Percentiles rank a stretch among this genome's conserved stretches.
phyloP scores from a whole-genome alignment of 2,113 vertebrate genomes.

The Proterorhinus semilunaris region DNA sequence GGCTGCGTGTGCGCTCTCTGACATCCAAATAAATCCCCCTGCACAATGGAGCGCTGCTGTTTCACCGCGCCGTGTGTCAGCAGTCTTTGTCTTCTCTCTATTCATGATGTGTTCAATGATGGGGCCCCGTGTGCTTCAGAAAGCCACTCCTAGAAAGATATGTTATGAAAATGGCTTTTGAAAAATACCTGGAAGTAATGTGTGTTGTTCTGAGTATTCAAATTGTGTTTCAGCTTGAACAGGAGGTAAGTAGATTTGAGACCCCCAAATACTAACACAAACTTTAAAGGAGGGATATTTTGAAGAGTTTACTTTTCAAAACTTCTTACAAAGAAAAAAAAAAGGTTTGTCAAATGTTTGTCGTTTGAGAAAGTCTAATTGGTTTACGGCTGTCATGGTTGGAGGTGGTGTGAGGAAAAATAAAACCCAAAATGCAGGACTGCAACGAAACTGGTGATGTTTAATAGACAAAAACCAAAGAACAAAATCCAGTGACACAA shows the following conservation, averaged over 20 bases:
- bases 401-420: no score
- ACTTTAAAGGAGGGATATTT: no score
- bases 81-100: neutral
- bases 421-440: no score
- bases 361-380: no score
- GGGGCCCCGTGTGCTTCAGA: neutral
- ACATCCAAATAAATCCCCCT: constrained; percentile 1
- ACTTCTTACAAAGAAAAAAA: no score
- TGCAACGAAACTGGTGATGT: no score
- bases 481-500: no score
- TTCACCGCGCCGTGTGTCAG: neutral
- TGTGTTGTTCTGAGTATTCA: neutral
- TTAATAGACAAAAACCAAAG: no score
- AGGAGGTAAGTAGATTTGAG: neutral
- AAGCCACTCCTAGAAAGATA: neutral
- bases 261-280: no score
- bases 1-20: neutral
- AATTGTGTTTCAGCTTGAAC: neutral
- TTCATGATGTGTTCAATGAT: neutral
- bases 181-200: neutral
- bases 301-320: no score
- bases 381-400: no score
- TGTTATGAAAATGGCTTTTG: neutral
- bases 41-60: neutral
- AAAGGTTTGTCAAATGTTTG: no score